A percentile compares a stretch with the other conserved stretches of the same genome.
These are phyloP conservation scores for Procambarus virginalis DNA, from an alignment of 1,140 invertebrate species.

Conservation along the genomic window DNA sequence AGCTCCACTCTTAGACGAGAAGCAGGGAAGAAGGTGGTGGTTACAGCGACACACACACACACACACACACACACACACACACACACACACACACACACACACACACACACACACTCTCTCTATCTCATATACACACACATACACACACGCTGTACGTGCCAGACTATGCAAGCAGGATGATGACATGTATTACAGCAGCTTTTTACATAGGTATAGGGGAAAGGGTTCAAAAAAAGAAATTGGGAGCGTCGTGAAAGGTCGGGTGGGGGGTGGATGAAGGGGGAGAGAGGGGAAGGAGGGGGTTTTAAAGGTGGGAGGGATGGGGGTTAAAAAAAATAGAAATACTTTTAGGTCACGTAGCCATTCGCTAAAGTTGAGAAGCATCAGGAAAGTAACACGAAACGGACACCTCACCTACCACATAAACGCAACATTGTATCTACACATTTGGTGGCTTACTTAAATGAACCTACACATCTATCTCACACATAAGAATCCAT, in stretches of 20 bases:
- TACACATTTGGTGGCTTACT: neutral
- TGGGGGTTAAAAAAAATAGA: neutral
- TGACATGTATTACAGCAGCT: conserved; percentile 34
- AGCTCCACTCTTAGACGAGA: conserved; percentile 33
- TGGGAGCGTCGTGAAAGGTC: neutral
- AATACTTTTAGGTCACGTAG: conserved; percentile 11
- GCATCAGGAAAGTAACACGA: conserved; percentile 34
- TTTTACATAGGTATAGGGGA: conserved; percentile 4
- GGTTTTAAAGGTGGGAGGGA: too few relatives aligned
- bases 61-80: too few relatives aligned
- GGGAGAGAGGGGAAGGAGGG: too few relatives aligned
- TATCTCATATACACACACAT: too few relatives aligned
- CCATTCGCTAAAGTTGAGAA: conserved; percentile 40
- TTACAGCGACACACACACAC: conserved; percentile 11
- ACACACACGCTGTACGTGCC: conserved; percentile 1
- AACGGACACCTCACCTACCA: conserved; percentile 36
- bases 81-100: too few relatives aligned
- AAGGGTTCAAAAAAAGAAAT: conserved; percentile 6
- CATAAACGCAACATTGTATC: neutral
- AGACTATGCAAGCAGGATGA: conserved; percentile 26
- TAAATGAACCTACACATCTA: too few relatives aligned
- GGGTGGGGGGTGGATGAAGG: too few relatives aligned
- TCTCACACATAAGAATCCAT: too few relatives aligned
- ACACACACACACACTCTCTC: too few relatives aligned
- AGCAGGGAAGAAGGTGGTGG: conserved; percentile 27